phyloP scores from a whole-genome alignment of 2,113 vertebrate genomes.

The Ardeotis arabs region DNA sequence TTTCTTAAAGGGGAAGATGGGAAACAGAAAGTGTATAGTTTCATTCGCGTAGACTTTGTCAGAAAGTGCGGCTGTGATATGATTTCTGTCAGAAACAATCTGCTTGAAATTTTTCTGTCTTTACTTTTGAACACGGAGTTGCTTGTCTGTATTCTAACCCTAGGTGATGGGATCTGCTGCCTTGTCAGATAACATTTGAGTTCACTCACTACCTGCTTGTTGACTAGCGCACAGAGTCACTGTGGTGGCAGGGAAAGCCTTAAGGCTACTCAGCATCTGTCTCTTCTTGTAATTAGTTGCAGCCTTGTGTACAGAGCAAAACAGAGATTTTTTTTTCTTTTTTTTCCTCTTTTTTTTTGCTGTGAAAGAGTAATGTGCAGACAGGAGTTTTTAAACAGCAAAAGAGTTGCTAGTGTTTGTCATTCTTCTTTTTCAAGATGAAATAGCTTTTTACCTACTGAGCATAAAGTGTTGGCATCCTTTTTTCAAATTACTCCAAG shows the following conservation, averaged over 20 bases:
- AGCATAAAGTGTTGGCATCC: neutral
- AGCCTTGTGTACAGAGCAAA: slow-evolving; percentile 77
- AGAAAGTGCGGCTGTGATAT: slow-evolving; percentile 83
- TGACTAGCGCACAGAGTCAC: slow-evolving; percentile 72
- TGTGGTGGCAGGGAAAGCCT: slow-evolving; percentile 78
- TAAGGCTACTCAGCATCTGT: slow-evolving; percentile 80
- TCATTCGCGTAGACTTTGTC: slow-evolving; percentile 82
- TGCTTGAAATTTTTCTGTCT: slow-evolving; percentile 89
- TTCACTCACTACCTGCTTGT: slow-evolving; percentile 80
- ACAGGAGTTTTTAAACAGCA: slow-evolving; percentile 77
- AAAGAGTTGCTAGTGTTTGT: slow-evolving; percentile 65
- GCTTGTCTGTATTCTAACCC: slow-evolving; percentile 82
- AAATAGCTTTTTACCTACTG: slow-evolving; percentile 2
- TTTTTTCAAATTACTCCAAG: neutral
- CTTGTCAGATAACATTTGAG: slow-evolving; percentile 89
- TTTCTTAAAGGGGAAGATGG: slow-evolving; percentile 80
- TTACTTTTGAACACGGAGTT: slow-evolving; percentile 81
- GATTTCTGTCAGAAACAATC: slow-evolving; percentile 96
- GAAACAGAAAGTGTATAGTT: slow-evolving; percentile 90
- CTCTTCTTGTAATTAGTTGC: slow-evolving; percentile 87
- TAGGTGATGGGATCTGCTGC: slow-evolving; percentile 84
- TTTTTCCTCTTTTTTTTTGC: neutral
- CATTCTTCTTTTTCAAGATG: slow-evolving; percentile 27
- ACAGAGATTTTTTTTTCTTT: slow-evolving; percentile 46
- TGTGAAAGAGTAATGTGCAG: slow-evolving; percentile 73